A percentile compares a stretch with the other conserved stretches of the same genome.
These are phyloP conservation scores for Mormyrus iriodes DNA, from an alignment of 2,113 vertebrate genomes.

Conservation along the genomic window DNA sequence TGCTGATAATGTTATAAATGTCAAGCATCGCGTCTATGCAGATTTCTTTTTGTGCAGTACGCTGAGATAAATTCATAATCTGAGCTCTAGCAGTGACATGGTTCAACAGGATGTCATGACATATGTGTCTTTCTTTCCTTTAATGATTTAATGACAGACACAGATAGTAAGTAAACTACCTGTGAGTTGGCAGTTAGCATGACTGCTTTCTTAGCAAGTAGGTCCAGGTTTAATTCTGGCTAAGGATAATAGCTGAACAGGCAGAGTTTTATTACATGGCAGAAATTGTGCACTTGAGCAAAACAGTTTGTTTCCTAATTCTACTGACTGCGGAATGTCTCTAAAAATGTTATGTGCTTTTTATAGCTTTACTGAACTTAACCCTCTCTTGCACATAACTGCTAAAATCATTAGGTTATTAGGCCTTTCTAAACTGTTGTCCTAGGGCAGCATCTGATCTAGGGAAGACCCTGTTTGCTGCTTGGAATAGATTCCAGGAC, in stretches of 20 bases:
- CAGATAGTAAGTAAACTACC: background rate
- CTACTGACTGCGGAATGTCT: background rate
- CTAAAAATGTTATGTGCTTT: background rate
- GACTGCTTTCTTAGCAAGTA: background rate
- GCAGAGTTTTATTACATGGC: background rate
- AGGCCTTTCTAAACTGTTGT: background rate
- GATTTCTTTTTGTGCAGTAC: background rate
- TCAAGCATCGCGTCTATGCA: background rate
- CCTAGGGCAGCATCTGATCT: background rate
- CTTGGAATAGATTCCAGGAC: background rate
- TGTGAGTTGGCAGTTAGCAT: background rate
- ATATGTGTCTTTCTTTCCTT: background rate
- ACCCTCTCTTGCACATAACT: background rate
- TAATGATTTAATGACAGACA: background rate
- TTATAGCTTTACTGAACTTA: background rate
- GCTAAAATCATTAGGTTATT: background rate
- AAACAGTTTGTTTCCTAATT: background rate
- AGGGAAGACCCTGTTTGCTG: background rate
- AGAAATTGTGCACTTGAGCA: background rate
- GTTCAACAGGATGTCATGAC: background rate
- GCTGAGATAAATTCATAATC: background rate
- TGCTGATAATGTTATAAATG: background rate
- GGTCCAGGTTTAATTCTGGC: background rate
- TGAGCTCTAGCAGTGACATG: background rate
- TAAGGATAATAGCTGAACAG: background rate